Evolutionary conservation across 2,888 invertebrate species (phyloP).

Genomic region (Lasioglossum malachurum): DNA sequence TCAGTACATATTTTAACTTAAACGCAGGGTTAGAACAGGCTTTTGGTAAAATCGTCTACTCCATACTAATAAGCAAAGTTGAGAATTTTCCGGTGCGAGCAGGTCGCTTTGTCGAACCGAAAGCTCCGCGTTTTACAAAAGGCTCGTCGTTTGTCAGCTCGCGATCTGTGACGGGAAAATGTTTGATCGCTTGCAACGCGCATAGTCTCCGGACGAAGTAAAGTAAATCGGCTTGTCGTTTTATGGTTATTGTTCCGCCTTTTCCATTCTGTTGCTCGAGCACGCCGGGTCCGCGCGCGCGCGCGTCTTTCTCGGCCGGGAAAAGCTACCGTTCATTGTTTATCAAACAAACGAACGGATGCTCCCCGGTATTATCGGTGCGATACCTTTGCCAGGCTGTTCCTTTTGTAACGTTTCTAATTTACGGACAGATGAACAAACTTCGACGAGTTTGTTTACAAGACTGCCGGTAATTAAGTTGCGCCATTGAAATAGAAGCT

Average conservation of each 20-base stretch:
- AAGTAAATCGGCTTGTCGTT: slow-evolving; percentile 1
- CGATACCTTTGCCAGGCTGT: not conserved
- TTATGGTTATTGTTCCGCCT: not conserved
- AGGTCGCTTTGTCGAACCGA: not conserved
- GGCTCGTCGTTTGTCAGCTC: not conserved
- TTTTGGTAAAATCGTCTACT: not conserved
- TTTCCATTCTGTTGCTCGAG: not conserved
- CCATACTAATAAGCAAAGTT: not conserved
- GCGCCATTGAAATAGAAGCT: not conserved
- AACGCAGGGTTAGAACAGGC: too few species aligned
- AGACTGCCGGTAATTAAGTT: not conserved
- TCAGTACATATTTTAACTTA: too few species aligned
- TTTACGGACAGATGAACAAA: not conserved
- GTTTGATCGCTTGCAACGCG: not conserved
- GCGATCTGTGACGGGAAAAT: not conserved
- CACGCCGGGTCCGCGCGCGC: not conserved
- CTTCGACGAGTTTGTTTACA: not conserved
- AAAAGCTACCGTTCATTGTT: not conserved
- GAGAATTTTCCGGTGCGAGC: not conserved
- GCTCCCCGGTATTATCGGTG: not conserved
- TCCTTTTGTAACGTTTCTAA: not conserved
- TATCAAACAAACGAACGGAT: not conserved
- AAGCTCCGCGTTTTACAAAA: not conserved
- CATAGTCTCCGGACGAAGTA: not conserved
- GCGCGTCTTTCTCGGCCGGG: not conserved